These are phyloP conservation scores for Elanoides forficatus DNA, from an alignment of 2,113 vertebrate species.

Conservation along the genomic window DNA sequence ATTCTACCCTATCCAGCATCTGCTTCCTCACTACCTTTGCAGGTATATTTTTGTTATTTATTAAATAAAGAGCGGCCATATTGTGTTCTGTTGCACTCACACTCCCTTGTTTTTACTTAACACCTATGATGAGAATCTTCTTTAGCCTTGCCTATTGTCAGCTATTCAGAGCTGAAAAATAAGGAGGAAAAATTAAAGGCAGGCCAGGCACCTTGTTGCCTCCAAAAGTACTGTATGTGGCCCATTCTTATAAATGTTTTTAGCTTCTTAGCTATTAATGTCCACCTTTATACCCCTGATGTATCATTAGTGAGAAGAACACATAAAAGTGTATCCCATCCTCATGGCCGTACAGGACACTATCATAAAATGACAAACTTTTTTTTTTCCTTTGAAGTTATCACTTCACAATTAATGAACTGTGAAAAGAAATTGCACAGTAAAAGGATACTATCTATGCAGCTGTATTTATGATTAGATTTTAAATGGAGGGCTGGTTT, in stretches of 20 bases:
- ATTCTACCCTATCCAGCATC: background rate
- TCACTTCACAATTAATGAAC: background rate
- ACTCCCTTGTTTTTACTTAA: background rate
- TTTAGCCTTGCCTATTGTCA: background rate
- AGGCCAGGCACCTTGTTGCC: background rate
- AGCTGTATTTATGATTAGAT: background rate
- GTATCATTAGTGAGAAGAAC: background rate
- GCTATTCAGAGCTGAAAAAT: background rate
- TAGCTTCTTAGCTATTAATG: background rate
- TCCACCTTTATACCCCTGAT: background rate
- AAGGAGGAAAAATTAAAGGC: background rate
- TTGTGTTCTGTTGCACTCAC: background rate
- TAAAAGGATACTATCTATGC: background rate
- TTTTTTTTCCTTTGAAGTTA: background rate
- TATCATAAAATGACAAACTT: background rate
- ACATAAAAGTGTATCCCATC: background rate
- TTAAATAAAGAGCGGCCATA: background rate
- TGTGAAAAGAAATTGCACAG: background rate
- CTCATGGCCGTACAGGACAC: background rate
- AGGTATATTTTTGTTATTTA: background rate
- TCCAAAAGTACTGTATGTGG: background rate
- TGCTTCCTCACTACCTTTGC: background rate
- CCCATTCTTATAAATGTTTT: background rate
- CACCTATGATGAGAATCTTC: background rate
- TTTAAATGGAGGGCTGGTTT: background rate